Conservation (phyloP, 1,140 invertebrate species). For the Sinella curviseta region DNA sequence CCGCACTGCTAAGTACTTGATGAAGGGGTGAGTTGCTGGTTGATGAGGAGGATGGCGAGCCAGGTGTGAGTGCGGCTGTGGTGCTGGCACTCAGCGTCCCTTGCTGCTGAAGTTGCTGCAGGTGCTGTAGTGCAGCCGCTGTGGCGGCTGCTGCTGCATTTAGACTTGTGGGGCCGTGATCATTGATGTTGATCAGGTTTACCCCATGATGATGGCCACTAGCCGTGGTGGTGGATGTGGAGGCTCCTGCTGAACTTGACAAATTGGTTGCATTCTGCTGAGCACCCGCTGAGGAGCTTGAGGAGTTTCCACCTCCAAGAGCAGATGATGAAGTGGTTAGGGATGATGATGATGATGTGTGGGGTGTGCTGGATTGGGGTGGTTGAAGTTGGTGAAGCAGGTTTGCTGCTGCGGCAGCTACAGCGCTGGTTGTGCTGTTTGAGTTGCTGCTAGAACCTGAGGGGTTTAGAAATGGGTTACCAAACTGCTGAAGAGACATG, state of each 20-base stretch:
- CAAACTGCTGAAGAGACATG: constrained; percentile 43
- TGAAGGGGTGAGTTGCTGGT: constrained; percentile 33
- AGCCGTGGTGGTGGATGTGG: not conserved
- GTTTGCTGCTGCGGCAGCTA: not conserved
- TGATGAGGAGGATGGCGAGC: constrained; percentile 23
- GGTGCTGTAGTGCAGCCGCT: constrained; percentile 70
- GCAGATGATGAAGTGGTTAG: constrained; percentile 27
- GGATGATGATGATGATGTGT: not conserved
- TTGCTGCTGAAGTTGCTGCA: constrained; percentile 72
- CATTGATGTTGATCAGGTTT: constrained; percentile 9
- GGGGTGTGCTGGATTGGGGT: constrained; percentile 25
- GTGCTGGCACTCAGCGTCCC: constrained; percentile 51
- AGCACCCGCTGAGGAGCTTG: constrained; percentile 63
- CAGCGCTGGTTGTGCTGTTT: not conserved
- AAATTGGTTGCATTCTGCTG: constrained; percentile 55
- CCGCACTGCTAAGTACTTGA: constrained; percentile 9
- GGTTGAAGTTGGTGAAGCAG: constrained; percentile 15
- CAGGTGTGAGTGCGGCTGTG: not conserved
- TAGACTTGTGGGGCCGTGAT: constrained; percentile 1
- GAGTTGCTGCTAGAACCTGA: not conserved
- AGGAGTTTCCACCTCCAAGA: too few species aligned
- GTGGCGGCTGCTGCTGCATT: constrained; percentile 68
- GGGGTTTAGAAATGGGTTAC: constrained; percentile 1
- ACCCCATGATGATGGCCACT: constrained; percentile 3
- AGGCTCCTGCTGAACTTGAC: not conserved